Base-by-base conservation (phyloP, 2,113 vertebrate species). In the Osmerus mordax region DNA sequence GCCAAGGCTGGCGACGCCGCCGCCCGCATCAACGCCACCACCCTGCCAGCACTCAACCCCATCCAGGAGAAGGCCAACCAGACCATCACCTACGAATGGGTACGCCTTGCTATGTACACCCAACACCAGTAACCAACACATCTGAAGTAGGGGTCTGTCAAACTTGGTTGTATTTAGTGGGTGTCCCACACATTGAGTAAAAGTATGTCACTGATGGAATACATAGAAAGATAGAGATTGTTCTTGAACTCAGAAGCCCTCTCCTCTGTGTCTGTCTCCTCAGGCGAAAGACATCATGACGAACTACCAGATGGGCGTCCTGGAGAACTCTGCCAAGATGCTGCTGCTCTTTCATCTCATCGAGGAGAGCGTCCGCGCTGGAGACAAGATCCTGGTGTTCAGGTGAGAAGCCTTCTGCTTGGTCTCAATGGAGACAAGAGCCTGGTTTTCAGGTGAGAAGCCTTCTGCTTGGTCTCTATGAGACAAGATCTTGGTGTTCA, bases 241-340 rank as follows among this genome's bases (percentile, higher is more conserved):
- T n/a, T 16, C 16, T 18, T 56, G 15, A 18, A 5, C 0, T 4
- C 15, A 8, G 4, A 19, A 14, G 29, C 18, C n/a, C 29, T 73
- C 59, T 73, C 59, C 55, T 52, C 4, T 14, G 8, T 47, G 25
- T 70, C 25, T 55, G 2, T 73, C 6, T 65, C 74, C 62, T 70
- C 56, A 99, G 97, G 97, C 97, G 74, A 99, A 98, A 85, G 95
- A 96, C 74, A 91, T 99, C 76, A 92, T 99, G 91, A 93, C 88
- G 70, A 91, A 94, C 86, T 99, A 99, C 84, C 93, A 94, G 77
- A 92, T 88, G 0, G 97, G 97, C 47, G 90, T 98, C 78, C 88
- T 99, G 81, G 94, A 98, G 78, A 98, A 98, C 86, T 99, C 97
- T 0, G 95, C 97, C 53, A 99, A 99, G 87, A 99, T 99, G 95